Evolutionary conservation across 2,888 invertebrate species (phyloP).

Genomic region (Orthosia gothica): DNA sequence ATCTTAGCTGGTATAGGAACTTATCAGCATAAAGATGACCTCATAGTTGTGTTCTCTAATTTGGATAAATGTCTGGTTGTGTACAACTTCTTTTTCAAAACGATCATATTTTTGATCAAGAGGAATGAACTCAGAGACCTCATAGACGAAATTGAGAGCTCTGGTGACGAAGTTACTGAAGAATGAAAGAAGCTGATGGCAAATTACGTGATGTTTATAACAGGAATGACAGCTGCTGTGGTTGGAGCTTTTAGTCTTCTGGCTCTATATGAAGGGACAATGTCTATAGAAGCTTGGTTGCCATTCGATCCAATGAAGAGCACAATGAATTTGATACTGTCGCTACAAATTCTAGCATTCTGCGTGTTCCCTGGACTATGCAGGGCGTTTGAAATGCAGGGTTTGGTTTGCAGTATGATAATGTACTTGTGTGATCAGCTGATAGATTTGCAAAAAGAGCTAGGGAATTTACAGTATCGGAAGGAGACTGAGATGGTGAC

Average conservation of each 20-base stretch:
- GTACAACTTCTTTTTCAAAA: conserved; percentile 81
- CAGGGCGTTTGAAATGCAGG: conserved; percentile 83
- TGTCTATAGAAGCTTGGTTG: conserved; percentile 83
- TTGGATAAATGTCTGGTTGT: conserved; percentile 80
- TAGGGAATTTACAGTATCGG: conserved; percentile 73
- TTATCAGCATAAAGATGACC: conserved; percentile 72
- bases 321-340: conserved; percentile 73
- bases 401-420: conserved; percentile 81
- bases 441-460: conserved; percentile 75
- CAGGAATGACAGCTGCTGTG: conserved; percentile 67
- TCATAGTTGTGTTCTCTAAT: conserved; percentile 74
- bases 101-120: conserved; percentile 75
- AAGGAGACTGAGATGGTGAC: conserved; percentile 67
- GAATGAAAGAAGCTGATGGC: conserved; percentile 76
- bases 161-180: conserved; percentile 78
- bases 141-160: conserved; percentile 77
- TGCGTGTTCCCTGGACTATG: conserved; percentile 76
- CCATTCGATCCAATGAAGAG: conserved; percentile 81
- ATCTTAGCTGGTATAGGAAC: conserved; percentile 77
- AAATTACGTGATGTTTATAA: conserved; percentile 71
- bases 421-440: conserved; percentile 86
- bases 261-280: conserved; percentile 76
- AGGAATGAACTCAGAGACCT: conserved; percentile 74
- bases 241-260: conserved; percentile 73
- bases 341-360: conserved; percentile 74